A percentile compares a stretch with the other conserved stretches of the same genome.
phyloP scores from a whole-genome alignment of 2,888 invertebrate species.

The Uloborus plumipes region DNA sequence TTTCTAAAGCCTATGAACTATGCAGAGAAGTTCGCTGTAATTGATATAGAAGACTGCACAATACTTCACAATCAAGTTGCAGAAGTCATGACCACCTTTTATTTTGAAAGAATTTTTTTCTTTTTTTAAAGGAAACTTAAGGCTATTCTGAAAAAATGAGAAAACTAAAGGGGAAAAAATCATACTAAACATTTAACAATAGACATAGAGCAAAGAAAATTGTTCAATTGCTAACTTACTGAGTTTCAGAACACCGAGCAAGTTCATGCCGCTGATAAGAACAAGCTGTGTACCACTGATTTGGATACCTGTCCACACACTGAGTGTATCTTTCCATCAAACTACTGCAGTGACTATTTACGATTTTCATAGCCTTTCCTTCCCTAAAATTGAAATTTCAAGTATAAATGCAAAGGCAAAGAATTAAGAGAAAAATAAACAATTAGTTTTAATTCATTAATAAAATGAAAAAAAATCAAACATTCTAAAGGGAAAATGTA shows the following conservation, averaged over 20 bases:
- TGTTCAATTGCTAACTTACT: constrained; percentile 25
- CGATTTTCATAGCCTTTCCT: constrained; percentile 56
- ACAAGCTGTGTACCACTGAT: constrained; percentile 43
- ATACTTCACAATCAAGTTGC: too few species aligned
- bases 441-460: neutral
- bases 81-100: too few species aligned
- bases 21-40: too few species aligned
- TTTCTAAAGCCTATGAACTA: too few species aligned
- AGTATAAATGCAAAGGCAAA: neutral
- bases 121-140: too few species aligned
- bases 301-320: constrained; percentile 49
- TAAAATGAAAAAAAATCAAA: neutral
- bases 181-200: too few species aligned
- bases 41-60: too few species aligned
- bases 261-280: constrained; percentile 46
- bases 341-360: constrained; percentile 38
- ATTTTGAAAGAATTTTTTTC: too few species aligned
- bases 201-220: neutral
- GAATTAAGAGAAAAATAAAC: neutral
- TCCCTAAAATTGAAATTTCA: constrained; percentile 37
- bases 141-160: too few species aligned
- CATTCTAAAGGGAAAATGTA: too few species aligned
- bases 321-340: constrained; percentile 39
- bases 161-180: too few species aligned
- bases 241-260: constrained; percentile 58